Conservation (phyloP, 2,797 vertebrate genomes). For the Oceanodroma leucorhoa region DNA sequence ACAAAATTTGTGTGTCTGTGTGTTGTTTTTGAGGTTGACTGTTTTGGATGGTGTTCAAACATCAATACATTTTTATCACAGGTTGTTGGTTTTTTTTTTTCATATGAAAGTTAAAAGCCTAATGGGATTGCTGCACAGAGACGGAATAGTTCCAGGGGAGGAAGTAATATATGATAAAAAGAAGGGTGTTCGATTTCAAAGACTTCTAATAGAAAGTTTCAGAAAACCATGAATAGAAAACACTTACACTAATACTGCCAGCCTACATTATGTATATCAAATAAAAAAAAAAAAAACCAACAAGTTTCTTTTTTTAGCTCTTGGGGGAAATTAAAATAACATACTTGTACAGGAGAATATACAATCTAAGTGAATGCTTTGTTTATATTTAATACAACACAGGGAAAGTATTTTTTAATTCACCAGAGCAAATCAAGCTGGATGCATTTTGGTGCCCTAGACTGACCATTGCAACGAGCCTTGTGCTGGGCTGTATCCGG, state of each 20-base stretch:
- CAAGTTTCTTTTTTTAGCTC: constrained; percentile 50
- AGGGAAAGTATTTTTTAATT: constrained; percentile 18
- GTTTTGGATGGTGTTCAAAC: constrained; percentile 68
- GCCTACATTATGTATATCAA: constrained; percentile 47
- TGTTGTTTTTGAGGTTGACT: constrained; percentile 8
- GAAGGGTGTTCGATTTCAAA: constrained; percentile 74
- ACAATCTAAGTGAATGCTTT: not conserved
- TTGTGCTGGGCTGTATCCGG: not conserved
- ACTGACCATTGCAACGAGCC: not conserved
- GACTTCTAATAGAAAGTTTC: constrained; percentile 51
- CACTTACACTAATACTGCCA: constrained; percentile 36
- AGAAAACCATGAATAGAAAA: constrained; percentile 45
- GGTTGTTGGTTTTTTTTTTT: not conserved
- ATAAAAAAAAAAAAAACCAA: not conserved
- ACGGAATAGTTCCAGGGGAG: constrained; percentile 63
- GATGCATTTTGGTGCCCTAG: not conserved
- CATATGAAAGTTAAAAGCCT: constrained; percentile 68
- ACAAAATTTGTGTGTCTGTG: not conserved
- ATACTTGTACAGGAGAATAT: constrained; percentile 18
- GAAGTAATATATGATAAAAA: constrained; percentile 73
- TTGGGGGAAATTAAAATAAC: constrained; percentile 52
- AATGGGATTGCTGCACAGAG: constrained; percentile 61
- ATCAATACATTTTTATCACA: constrained; percentile 71
- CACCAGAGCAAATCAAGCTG: not conserved
- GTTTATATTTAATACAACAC: constrained; percentile 5